These are phyloP conservation scores for Myiagra hebetior DNA, from an alignment of 2,113 vertebrate genomes.

Conservation along the genomic window DNA sequence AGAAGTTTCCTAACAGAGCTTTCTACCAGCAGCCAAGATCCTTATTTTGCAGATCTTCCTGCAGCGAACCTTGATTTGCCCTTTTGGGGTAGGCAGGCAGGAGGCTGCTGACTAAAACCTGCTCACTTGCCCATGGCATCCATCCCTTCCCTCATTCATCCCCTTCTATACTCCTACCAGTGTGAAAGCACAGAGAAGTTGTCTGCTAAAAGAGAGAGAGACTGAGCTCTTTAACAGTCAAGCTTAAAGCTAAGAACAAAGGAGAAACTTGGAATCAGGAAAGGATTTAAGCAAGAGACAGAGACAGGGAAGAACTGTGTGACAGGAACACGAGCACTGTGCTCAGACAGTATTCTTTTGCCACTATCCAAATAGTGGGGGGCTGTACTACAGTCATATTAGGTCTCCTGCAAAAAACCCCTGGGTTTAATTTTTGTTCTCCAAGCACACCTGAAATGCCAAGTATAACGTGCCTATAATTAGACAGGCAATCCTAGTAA, in stretches of 20 bases:
- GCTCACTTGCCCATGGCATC: neutral
- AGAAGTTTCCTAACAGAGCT: neutral
- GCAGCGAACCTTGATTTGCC: neutral
- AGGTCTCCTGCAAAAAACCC: neutral
- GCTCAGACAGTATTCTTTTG: neutral
- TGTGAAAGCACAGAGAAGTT: neutral
- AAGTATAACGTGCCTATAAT: conserved; percentile 18
- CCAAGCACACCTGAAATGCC: conserved; percentile 27
- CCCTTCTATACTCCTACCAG: neutral
- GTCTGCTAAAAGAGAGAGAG: neutral
- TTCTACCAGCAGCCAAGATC: neutral
- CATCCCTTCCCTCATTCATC: neutral
- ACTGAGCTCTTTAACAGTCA: neutral
- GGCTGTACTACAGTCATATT: neutral
- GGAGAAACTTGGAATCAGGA: neutral
- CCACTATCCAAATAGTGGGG: neutral
- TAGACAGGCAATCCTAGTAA: conserved; percentile 21
- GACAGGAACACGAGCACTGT: neutral
- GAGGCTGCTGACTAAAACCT: neutral
- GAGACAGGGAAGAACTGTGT: neutral
- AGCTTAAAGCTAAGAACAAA: neutral
- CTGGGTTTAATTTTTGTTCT: neutral
- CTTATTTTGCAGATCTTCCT: neutral
- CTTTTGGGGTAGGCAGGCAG: neutral
- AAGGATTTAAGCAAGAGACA: neutral